Percentiles rank a stretch among this genome's conserved stretches.
Evolutionary conservation across 2,113 vertebrate genomes (phyloP).

Genomic region (Sinocyclocheilus maitianheensis): DNA sequence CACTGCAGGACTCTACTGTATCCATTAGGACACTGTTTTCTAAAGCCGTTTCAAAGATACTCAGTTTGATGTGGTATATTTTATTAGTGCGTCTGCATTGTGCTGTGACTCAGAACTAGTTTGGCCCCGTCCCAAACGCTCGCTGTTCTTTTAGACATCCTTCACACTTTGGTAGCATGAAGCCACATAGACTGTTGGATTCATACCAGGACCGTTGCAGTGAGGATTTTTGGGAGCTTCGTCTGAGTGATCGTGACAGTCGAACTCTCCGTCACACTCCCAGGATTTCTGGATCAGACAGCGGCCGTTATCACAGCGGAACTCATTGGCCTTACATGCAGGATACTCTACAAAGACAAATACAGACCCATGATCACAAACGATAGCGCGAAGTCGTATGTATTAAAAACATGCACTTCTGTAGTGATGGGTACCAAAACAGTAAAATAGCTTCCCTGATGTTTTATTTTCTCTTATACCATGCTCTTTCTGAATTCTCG

Average conservation of each 20-base stretch:
- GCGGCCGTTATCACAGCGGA: conserved; percentile 93
- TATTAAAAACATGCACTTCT: not conserved
- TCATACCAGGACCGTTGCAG: conserved; percentile 83
- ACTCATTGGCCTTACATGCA: conserved; percentile 85
- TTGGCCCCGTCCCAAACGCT: not conserved
- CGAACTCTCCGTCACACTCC: conserved; percentile 93
- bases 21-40: not conserved
- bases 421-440: not conserved
- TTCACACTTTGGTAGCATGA: not conserved
- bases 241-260: conserved; percentile 92
- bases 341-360: conserved; percentile 81
- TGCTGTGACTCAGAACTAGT: not conserved
- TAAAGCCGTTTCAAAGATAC: not conserved
- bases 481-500: no score
- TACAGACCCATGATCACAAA: not conserved
- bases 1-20: not conserved
- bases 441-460: not conserved
- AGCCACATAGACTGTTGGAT: not conserved
- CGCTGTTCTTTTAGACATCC: not conserved
- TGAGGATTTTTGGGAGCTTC: conserved; percentile 90
- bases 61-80: no score
- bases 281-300: conserved; percentile 89
- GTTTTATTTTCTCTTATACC: not conserved
- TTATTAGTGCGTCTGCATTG: not conserved
- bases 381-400: not conserved